Evolutionary conservation across 1,140 invertebrate species (phyloP), one percentile per base, ranked within the genome.

Genomic region (Drosophila pandora): DNA sequence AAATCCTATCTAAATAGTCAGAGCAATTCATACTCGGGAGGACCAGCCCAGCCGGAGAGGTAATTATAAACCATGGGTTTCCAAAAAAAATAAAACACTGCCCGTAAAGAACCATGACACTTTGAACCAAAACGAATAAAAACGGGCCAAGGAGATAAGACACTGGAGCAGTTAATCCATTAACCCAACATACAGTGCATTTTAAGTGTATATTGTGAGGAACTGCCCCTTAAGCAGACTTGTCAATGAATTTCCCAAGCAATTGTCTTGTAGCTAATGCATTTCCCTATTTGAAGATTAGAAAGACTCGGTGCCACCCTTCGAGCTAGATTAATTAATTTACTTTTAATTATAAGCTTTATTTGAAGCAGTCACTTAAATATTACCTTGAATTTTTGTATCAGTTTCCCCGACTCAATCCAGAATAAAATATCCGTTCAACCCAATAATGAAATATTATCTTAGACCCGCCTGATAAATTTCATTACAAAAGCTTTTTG

Each of bases 231-330:
- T 47, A 34, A 32, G 76, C 65, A 59, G 47, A 47, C 37, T 71
- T 50, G 50, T n/a, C 32, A 45, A 58, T 52, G 58, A 63, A 71
- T 84, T 28, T 68, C 49, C 32, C 25, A 6, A 28, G 5, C 25
- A 6, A 28, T 28, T 28, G 5, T 28, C 3, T 28, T 28, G 5
- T 6, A 61, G 53, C 50, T 83, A 83, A 83, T 83, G 79, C 79
- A 76, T 67, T 82, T 76, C 79, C 65, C 76, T 76, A 75, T 71
- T 62, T 37, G 56, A 50, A 65, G 55, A 69, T 79, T 63, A 83
- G 79, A 79, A 71, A 71, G 68, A 32, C 59, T 49, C 28, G 48
- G 60, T 39, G 17, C 13, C 17, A 10, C 17, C 41, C 39, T 21
- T 3, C 48, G 21, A 47, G 34, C 25, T 28, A 0, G 25, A 6